Evolutionary conservation across 1,140 invertebrate genomes (phyloP), one percentile per base, ranked within the genome.

Genomic region (Sminthurinus signatus): DNA sequence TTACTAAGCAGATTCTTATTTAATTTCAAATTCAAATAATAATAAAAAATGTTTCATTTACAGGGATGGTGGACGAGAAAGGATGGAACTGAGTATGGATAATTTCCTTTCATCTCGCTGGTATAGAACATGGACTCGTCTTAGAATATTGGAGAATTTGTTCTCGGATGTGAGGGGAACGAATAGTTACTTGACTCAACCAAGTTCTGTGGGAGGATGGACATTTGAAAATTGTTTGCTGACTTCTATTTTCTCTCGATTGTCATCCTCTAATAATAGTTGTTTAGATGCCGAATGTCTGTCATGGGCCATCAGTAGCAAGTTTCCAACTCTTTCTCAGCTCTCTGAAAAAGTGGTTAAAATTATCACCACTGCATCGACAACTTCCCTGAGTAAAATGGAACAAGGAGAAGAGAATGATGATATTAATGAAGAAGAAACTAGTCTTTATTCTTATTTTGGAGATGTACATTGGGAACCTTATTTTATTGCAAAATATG

Each of bases 401-500:
- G 32, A 36, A 36, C 31, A 32, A 54, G n/a, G 25, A 42, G 15
- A 29, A 46, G 15, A 55, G 1, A 32, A 29, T 42, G 3, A 48
- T 46, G 23, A 48, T 12, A 8, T 0, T 62, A 19, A 21, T 25
- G 25, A 15, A 14, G 55, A 42, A 52, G 32, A 58, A 23, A 50
- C 50, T 59, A 15, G 51, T 39, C 55, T 31, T 36, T 64, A 15
- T 36, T 36, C 32, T 36, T 15, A 5, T 36, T 15, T 5, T 36
- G 32, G 32, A 36, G 64, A 65, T 21, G 23, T 59, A 27, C 57
- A 60, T 27, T 65, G 64, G 64, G 15, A 27, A 14, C 57, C 64
- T 21, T 58, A 65, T 50, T 55, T 46, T 8, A 25, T 48, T n/a
- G 44, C 44, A 5, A 48, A 48, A 25, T 48, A 48, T 25, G 39